Conservation (phyloP, 2,113 vertebrate genomes). For the human region GRCh38 chrX:131543501-131544000, state of each 20-base stretch:
- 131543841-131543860: background rate
- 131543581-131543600: background rate
- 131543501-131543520: background rate
- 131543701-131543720: slow-evolving; percentile 10
- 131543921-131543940: background rate
- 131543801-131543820: background rate
- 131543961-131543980: background rate
- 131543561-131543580: background rate
- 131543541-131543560: background rate
- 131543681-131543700: background rate
- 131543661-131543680: background rate
- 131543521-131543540: background rate
- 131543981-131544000: background rate
- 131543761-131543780: background rate
- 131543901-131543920: background rate
- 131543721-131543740: background rate
- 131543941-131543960: background rate
- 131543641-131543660: background rate
- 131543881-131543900: background rate
- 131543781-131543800: background rate
- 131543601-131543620: background rate
- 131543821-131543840: background rate
- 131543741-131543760: background rate
- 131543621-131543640: background rate
- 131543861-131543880: background rate